phyloP scores from a whole-genome alignment of 2,888 invertebrate genomes.

The Sesamia inferens region DNA sequence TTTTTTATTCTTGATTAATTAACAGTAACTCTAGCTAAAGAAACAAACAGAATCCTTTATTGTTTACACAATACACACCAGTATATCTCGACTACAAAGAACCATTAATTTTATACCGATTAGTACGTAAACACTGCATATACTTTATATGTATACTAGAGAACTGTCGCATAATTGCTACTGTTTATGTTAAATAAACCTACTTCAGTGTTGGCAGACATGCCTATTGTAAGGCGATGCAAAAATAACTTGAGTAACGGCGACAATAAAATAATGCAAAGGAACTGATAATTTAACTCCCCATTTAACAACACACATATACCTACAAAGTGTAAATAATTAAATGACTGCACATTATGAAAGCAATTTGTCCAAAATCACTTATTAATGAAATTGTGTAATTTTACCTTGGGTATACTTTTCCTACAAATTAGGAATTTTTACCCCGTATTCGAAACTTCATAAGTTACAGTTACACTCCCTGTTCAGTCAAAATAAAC shows the following conservation, averaged over 20 bases:
- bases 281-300: constrained; percentile 12
- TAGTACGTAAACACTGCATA: background rate
- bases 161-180: constrained; percentile 11
- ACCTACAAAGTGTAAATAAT: background rate
- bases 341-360: background rate
- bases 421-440: too few relatives aligned
- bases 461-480: background rate
- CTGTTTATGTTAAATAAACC: constrained; percentile 29
- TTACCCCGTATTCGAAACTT: background rate
- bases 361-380: background rate
- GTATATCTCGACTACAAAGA: constrained; percentile 17
- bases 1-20: background rate
- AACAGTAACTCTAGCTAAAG: background rate
- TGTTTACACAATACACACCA: constrained; percentile 14
- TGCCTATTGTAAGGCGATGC: background rate
- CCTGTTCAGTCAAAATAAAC: background rate
- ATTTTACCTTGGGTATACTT: too few relatives aligned
- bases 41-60: background rate
- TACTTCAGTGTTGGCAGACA: background rate
- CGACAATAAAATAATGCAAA: background rate
- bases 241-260: constrained; percentile 25
- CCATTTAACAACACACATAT: background rate
- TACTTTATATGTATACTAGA: constrained; percentile 4
- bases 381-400: background rate
- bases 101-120: background rate